phyloP scores from a whole-genome alignment of 2,113 vertebrate species.

The Aptenodytes patagonicus region DNA sequence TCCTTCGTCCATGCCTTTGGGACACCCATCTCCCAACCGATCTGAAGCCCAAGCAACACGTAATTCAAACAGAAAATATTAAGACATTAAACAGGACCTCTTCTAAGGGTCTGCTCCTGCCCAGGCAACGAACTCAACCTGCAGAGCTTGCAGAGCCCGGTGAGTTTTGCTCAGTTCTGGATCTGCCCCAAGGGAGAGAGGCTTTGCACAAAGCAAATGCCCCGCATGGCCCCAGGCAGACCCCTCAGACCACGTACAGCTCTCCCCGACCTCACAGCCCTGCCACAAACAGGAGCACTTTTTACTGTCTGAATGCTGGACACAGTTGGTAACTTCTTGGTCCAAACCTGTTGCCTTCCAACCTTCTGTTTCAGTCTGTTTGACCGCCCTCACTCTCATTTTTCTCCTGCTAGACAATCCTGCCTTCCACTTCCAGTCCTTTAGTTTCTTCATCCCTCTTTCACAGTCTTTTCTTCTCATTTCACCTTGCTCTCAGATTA shows the following conservation, averaged over 20 bases:
- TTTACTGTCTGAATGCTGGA: background rate
- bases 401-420: background rate
- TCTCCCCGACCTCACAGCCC: background rate
- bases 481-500: background rate
- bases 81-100: background rate
- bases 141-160: background rate
- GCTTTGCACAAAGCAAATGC: background rate
- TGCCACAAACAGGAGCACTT: rapidly evolving
- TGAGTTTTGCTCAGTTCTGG: background rate
- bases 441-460: background rate
- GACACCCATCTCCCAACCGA: background rate
- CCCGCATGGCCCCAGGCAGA: background rate
- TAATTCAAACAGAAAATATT: background rate
- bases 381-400: background rate
- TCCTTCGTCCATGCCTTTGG: background rate
- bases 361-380: background rate
- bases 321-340: background rate
- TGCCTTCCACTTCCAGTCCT: background rate
- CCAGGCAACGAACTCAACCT: background rate
- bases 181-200: background rate
- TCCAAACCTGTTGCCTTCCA: background rate
- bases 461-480: background rate
- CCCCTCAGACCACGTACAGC: rapidly evolving
- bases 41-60: background rate
- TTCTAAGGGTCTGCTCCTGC: background rate